A percentile compares a stretch with the other conserved stretches of the same genome.
These are phyloP conservation scores for Mastomys natalensis DNA, from an alignment of 2,113 vertebrate genomes.

Conservation along the genomic window DNA sequence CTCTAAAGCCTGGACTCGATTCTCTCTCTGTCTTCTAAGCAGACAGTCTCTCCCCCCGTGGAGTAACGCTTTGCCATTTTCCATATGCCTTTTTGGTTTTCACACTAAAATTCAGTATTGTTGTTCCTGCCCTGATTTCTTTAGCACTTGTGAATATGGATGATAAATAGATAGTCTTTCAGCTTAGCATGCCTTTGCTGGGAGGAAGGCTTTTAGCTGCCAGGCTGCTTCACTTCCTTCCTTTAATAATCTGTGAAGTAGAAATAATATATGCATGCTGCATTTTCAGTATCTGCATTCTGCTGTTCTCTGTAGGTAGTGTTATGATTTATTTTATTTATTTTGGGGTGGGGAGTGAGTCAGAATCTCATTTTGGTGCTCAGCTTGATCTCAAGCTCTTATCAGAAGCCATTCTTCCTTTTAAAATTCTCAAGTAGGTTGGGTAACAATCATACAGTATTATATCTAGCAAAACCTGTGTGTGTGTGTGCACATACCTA, in stretches of 20 bases:
- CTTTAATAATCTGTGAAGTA: background rate
- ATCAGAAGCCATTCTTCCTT: background rate
- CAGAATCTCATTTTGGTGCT: background rate
- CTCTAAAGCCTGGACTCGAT: background rate
- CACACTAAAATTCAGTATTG: background rate
- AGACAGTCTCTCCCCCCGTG: fast-evolving
- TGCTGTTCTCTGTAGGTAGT: background rate
- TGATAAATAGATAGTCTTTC: background rate
- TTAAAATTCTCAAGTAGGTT: background rate
- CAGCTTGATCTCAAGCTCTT: background rate
- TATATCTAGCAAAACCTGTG: background rate
- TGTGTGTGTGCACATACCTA: background rate
- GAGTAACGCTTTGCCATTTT: background rate
- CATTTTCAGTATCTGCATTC: background rate
- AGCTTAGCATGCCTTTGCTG: background rate
- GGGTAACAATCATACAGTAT: background rate
- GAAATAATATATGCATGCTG: background rate
- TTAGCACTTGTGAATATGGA: background rate
- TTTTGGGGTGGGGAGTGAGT: background rate
- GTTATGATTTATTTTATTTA: background rate
- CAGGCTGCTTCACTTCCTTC: background rate
- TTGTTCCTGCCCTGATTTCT: background rate
- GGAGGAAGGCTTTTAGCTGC: background rate
- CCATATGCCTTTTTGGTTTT: background rate
- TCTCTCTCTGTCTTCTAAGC: background rate